Percentiles rank a stretch among this genome's conserved stretches.
These are phyloP conservation scores for Teleogryllus occipitalis DNA, from an alignment of 1,140 invertebrate species.

Conservation along the genomic window DNA sequence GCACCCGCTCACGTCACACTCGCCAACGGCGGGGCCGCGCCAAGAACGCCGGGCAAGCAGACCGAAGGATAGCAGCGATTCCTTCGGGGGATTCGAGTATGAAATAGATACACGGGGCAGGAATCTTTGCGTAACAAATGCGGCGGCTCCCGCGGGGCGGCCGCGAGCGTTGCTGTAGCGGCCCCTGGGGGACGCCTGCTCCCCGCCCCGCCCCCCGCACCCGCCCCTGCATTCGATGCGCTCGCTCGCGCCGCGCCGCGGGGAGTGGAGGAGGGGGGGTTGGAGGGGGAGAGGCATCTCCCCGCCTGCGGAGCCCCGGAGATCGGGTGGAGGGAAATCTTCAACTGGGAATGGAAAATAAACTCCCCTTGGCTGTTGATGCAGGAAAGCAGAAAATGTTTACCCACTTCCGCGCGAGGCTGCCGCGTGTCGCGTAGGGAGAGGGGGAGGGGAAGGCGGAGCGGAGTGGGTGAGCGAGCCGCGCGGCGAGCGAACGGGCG, in stretches of 20 bases:
- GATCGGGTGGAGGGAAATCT: conserved; percentile 3
- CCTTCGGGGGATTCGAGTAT: background rate
- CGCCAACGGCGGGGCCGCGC: too few relatives aligned
- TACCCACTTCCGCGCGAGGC: conserved; percentile 2
- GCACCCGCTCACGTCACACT: too few relatives aligned
- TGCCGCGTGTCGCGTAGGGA: background rate
- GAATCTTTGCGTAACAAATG: background rate
- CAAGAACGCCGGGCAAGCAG: too few relatives aligned
- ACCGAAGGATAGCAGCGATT: background rate
- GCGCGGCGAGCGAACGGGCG: too few relatives aligned
- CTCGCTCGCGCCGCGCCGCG: too few relatives aligned
- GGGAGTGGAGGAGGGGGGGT: background rate
- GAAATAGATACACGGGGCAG: background rate
- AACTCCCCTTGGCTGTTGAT: background rate
- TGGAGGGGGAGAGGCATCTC: background rate
- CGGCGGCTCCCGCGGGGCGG: too few relatives aligned
- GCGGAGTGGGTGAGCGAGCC: too few relatives aligned
- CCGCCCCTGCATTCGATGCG: background rate
- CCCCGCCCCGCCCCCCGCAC: too few relatives aligned
- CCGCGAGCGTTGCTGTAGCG: background rate
- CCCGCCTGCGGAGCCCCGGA: background rate
- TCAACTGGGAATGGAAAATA: conserved; percentile 4
- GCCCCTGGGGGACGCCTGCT: too few relatives aligned
- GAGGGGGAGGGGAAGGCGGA: background rate
- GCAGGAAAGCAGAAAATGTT: conserved; percentile 1